Evolutionary conservation across 2,888 invertebrate genomes (phyloP), one percentile per base, ranked within the genome.

Genomic region (Bhutanitis thaidina): DNA sequence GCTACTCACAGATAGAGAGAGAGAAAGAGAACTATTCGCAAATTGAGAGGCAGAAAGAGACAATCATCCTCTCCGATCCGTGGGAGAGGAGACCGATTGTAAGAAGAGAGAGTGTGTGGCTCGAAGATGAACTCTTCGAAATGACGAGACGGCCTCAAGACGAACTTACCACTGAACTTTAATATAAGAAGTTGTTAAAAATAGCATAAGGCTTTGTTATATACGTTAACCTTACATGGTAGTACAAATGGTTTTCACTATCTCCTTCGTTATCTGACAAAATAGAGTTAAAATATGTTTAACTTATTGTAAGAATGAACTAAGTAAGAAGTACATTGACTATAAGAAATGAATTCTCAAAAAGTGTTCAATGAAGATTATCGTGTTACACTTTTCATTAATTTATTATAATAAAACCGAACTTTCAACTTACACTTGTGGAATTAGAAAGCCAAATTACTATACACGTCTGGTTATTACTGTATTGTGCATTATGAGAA

Each of bases 61-160:
- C 79, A 9, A 87, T 85, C 52, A 80, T 82, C 52, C 81, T 89
- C 58, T 75, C 89, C 13, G 83, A 89, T 50, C 82, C 89, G 0
- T 90, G 90, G 89, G 88, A 90, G 64, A 79, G 90, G 54, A 76
- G 90, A 61, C 82, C 85, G 25, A 84, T 88, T 55, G 88, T 88
- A 8, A 76, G 88, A 49, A 71, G 90, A 45, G 86, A 92, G 67
- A 92, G 93, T 49, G 90, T 93, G 41, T 93, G 94, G 91, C 78
- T 94, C 52, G 95, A 94, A 68, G 94, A 96, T 68, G 96, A 96
- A 79, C 94, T 95, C 71, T 94, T 94, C 65, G 94, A 95, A 73
- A 91, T 96, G 77, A 95, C 95, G 52, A 94, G 95, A 78, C 91
- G 96, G 67, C 96, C 96, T 43, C 96, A 96, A 84, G 96, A 96